Base-by-base conservation (phyloP, 1,140 invertebrate species). In the Drosophila teissieri region DNA sequence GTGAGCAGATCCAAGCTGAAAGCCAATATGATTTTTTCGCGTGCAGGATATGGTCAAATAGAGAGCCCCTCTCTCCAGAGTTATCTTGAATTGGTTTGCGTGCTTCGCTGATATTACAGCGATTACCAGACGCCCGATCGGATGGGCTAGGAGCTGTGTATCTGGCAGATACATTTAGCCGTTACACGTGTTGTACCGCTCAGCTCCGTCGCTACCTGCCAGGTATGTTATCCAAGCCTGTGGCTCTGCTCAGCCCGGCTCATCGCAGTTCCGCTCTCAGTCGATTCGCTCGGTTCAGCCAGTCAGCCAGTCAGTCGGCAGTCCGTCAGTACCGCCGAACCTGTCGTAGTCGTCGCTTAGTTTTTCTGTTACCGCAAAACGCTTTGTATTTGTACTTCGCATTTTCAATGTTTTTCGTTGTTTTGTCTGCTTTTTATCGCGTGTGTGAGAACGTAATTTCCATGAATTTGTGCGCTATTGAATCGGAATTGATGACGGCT, bases 51-150 rank as follows among this genome's bases (percentile, higher is more conserved):
- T 44, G 27, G 12, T 53, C 14, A 52, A 52, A 7, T 17, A 36
- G 27, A 36, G 27, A 36, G 15, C 14, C 40, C 37, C 40, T 45
- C 40, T 44, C 40, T 55, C 19, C 19, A n/a, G 42, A 58, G 40
- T 39, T 48, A 45, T 54, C 44, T 58, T 48, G 22, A 45, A 63
- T 61, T 24, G 22, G 74, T 74, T 86, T 63, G 83, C 83, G 75
- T 86, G 83, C 62, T 76, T 88, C 42, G 53, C 58, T 34, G 83
- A 86, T 86, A 86, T 86, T 82, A 86, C 63, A 40, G 74, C 70
- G 80, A 80, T 78, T 73, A 69, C 68, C 42, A 65, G 74, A 52
- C 83, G 65, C 45, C 62, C 37, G 83, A 88, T 86, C 82, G 67
- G 78, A 74, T 80, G 78, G 70, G 83, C 65, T 85, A 74, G 65